Base-by-base conservation (phyloP, 2,113 vertebrate species). In the Butorides virescens region DNA sequence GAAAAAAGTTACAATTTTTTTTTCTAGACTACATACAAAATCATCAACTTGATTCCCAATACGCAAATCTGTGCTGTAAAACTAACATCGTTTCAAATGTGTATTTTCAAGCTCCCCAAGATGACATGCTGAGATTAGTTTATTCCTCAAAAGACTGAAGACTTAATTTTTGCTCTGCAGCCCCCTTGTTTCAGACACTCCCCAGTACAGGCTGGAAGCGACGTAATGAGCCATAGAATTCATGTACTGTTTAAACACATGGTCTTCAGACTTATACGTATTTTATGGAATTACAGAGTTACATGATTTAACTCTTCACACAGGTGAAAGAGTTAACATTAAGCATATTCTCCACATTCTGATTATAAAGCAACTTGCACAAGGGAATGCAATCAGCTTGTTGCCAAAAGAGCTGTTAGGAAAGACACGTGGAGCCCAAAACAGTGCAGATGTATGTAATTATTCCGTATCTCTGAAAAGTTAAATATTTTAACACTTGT, bases 31-130 rank as follows among this genome's bases (percentile, higher is more conserved):
- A 36, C 13, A 34, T 5, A 50, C 1, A 2, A 68, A 93, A 53
- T 27, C 53, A 62, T 49, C 22, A 42, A 3, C 29, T 30, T 32
- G n/a, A 53, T 10, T 70, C 44, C 46, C 70, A 29, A 19, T 5
- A 29, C 0, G 0, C 16, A 61, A 66, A 61, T n/a, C 56, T 26
- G 32, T 5, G 3, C 34, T 62, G 29, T 25, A 56, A 70, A 73
- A 23, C 44, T 27, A 62, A 20, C 5, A 11, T 1, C 32, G 14
- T 86, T 76, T 78, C 61, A 30, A 27, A 84, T 67, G 10, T 2
- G 0, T 18, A 29, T 62, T 75, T 71, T 44, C 75, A 61, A 44
- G 49, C 25, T 88, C 55, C 36, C 46, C 20, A 42, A 53, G 26
- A 26, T 4, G 17, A 72, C 7, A 22, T 1, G 11, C 55, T 55